Evolutionary conservation across 2,113 vertebrate species (phyloP).

Genomic region (Pontoporia blainvillei): DNA sequence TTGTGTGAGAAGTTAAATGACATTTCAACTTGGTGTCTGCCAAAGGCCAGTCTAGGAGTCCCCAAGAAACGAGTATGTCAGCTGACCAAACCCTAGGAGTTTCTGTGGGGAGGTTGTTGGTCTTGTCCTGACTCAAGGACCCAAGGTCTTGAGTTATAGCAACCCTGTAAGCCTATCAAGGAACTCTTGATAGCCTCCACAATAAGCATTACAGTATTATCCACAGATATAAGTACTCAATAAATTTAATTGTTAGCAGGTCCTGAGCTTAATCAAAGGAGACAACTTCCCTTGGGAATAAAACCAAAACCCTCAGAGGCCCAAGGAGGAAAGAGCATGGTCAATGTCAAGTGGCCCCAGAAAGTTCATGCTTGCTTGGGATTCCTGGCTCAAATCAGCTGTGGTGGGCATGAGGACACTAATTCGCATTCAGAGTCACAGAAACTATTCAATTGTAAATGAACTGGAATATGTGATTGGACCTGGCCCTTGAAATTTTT

Average conservation of each 20-base stretch:
- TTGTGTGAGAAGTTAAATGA: neutral
- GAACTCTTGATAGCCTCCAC: neutral
- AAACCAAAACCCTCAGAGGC: neutral
- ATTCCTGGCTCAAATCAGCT: neutral
- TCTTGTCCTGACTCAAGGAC: neutral
- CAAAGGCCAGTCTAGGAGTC: neutral
- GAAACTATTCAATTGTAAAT: neutral
- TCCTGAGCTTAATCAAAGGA: neutral
- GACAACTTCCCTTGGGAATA: neutral
- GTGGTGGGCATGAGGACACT: neutral
- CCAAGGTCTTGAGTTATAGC: neutral
- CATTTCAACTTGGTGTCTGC: slow-evolving; percentile 5
- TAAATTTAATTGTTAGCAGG: neutral
- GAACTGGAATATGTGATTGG: neutral
- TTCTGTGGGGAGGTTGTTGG: neutral
- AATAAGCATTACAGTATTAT: neutral
- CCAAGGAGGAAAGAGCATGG: neutral
- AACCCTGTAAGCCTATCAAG: neutral
- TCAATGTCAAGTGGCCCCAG: neutral
- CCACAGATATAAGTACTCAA: neutral
- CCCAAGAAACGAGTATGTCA: neutral
- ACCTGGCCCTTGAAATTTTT: neutral
- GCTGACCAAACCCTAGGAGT: neutral
- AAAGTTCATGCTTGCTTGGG: neutral
- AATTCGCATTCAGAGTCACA: neutral